A percentile compares a stretch with the other conserved stretches of the same genome.
Conservation (phyloP, 2,797 vertebrate genomes). For the Chelmon rostratus region DNA sequence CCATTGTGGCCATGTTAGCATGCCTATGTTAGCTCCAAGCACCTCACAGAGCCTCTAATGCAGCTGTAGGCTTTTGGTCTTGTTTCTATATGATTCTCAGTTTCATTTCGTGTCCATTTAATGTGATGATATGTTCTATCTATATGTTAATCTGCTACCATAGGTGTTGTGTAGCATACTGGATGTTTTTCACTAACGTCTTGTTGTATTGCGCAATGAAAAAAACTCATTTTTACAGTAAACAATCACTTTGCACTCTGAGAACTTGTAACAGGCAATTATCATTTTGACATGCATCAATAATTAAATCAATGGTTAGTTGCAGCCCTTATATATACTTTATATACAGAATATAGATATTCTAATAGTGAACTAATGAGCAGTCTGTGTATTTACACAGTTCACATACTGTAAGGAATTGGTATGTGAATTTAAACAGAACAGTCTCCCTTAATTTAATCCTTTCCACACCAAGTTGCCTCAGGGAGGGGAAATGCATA, state of each 20-base stretch:
- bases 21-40: neutral
- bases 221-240: neutral
- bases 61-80: too few relatives aligned
- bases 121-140: neutral
- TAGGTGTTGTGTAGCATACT: neutral
- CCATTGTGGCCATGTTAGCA: neutral
- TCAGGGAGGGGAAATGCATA: slow-evolving; percentile 31
- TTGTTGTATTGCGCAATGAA: neutral
- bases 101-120: neutral
- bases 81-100: neutral
- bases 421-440: neutral
- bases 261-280: neutral
- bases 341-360: neutral
- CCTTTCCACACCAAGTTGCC: slow-evolving; percentile 28
- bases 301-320: neutral
- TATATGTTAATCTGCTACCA: neutral
- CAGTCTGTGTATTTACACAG: neutral
- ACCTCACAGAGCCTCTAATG: neutral
- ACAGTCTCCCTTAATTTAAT: slow-evolving; percentile 26
- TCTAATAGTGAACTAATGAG: neutral
- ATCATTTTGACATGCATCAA: neutral
- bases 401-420: neutral
- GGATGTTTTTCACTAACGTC: neutral
- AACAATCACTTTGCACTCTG: neutral
- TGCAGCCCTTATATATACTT: neutral